A percentile compares a stretch with the other conserved stretches of the same genome.
Conservation (phyloP, 2,113 vertebrate genomes). For the Tetrax tetrax region DNA sequence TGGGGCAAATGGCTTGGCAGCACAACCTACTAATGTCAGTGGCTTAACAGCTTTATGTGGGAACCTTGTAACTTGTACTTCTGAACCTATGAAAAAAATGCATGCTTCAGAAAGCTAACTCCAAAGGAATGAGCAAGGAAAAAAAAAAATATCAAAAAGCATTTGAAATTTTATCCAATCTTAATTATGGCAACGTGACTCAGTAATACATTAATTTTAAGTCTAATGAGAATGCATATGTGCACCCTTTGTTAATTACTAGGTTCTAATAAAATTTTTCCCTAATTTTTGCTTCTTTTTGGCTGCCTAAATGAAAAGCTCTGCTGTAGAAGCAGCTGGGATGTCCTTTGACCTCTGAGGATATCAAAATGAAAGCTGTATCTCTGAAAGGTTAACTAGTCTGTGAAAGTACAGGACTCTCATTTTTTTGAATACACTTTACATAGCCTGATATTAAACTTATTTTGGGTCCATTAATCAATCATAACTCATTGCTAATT, state of each 20-base stretch:
- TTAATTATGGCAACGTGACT: neutral
- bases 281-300: neutral
- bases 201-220: neutral
- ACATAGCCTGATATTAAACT: neutral
- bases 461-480: conserved; percentile 44
- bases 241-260: neutral
- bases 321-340: neutral
- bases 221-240: neutral
- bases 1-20: neutral
- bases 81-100: neutral
- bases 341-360: neutral
- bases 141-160: neutral
- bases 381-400: neutral
- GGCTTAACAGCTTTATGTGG: neutral
- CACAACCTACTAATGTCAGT: neutral
- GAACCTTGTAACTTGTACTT: neutral
- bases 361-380: neutral
- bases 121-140: rapidly evolving
- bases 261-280: neutral
- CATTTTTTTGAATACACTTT: neutral
- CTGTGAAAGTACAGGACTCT: neutral
- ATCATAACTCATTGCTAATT: conserved; percentile 40
- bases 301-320: conserved; percentile 1
- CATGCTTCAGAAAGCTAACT: neutral
- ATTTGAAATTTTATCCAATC: neutral